Evolutionary conservation across 2,797 vertebrate genomes (phyloP), one percentile per base, ranked within the genome.

Genomic region (Triplophysa yarkandensis): DNA sequence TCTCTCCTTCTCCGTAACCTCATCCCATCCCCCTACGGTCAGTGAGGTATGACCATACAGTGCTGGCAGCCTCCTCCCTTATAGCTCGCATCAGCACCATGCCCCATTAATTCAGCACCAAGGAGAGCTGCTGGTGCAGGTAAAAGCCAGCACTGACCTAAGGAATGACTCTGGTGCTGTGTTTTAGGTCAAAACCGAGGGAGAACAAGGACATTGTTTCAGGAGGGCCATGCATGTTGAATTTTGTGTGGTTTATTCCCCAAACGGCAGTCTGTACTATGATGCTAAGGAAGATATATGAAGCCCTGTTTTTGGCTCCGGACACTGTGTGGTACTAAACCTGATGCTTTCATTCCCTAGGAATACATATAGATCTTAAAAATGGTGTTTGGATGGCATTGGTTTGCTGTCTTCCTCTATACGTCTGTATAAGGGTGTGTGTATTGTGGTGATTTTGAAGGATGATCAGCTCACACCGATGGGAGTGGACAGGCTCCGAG

Each of bases 51-150:
- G 84, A 85, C 84, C 84, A 83, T 76, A 76, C 78, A 86, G n/a
- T 64, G 71, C 64, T 85, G 79, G 73, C 86, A 87, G 85, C 86
- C 81, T 81, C 81, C 72, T 84, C 79, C 64, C 80, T 50, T 81
- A 80, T 81, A 78, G 65, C 72, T 81, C 82, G 62, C 78, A 82
- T 82, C 80, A 75, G 77, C 77, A 77, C 32, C 80, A 77, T 81
- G 81, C 83, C 82, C 83, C 52, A 86, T 83, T 85, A 82, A 85
- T 92, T 91, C 91, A 92, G 90, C 87, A 91, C 91, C 90, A 89
- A 86, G 91, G 88, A 92, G 90, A 92, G 90, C 86, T 87, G 90
- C 86, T 88, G 83, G 87, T 87, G 88, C 89, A 90, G 89, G 89
- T 92, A 90, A 83, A 83, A 78, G 82, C 64, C 79, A 80, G 70